Percentiles rank a stretch among this genome's conserved stretches.
Evolutionary conservation across 1,140 invertebrate species (phyloP).

Genomic region (Procambarus virginalis): DNA sequence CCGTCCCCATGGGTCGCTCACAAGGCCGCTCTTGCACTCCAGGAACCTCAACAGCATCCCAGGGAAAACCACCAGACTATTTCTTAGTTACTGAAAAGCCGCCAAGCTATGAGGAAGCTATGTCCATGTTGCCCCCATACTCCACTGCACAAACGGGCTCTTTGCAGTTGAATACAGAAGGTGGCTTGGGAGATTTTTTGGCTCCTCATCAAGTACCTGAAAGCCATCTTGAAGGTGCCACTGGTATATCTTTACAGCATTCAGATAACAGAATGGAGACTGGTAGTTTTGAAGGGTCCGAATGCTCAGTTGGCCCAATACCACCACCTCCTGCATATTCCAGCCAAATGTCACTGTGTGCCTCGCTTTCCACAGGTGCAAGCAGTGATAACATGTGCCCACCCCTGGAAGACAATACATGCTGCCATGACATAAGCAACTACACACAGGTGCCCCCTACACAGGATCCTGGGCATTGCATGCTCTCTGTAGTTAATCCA

Average conservation of each 20-base stretch:
- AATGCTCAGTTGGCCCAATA: neutral
- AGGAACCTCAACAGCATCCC: conserved; percentile 23
- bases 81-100: conserved; percentile 49
- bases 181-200: conserved; percentile 40
- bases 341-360: conserved; percentile 37
- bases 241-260: conserved; percentile 1
- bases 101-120: conserved; percentile 56
- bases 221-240: conserved; percentile 32
- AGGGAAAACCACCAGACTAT: conserved; percentile 49
- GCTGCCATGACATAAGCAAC: neutral
- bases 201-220: conserved; percentile 52
- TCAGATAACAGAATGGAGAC: neutral
- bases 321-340: conserved; percentile 40
- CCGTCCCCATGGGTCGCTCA: conserved; percentile 43
- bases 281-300: neutral
- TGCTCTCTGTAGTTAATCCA: neutral
- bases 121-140: conserved; percentile 48
- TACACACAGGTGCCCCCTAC: neutral
- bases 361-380: conserved; percentile 18
- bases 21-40: conserved; percentile 16
- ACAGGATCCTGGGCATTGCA: neutral
- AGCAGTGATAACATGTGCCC: conserved; percentile 1
- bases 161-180: conserved; percentile 34
- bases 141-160: conserved; percentile 22
- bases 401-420: neutral